Evolutionary conservation across 2,888 invertebrate genomes (phyloP), one percentile per base, ranked within the genome.

Genomic region (Spialia ferax): DNA sequence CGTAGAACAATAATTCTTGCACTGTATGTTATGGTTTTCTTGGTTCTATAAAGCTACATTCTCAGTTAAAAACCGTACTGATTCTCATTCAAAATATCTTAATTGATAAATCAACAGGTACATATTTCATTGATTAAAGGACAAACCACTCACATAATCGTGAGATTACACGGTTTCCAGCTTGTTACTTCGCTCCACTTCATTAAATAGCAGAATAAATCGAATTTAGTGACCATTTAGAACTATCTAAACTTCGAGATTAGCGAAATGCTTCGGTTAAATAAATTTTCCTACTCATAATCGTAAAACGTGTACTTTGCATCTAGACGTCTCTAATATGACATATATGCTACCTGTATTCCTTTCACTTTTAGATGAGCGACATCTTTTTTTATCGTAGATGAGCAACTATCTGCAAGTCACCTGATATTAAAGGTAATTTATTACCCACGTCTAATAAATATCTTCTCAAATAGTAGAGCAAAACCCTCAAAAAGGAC

Each of bases 61-160:
- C n/a, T n/a, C n/a, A n/a, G n/a, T n/a, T n/a, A n/a, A n/a, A n/a
- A n/a, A n/a, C n/a, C n/a, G n/a, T n/a, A n/a, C n/a, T n/a, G n/a
- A n/a, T n/a, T n/a, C n/a, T n/a, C n/a, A 59, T 59, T 65, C 65
- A 59, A 38, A 57, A 29, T 22, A 56, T 10, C 57, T 13, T 59
- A 65, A 65, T 64, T 57, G 50, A 59, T 65, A 65, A 50, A 65
- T 65, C 50, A 50, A 18, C 50, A 38, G 48, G 65, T 65, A 59
- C 38, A 65, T 65, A 65, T 59, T 59, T 65, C 65, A 65, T 65
- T 59, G 65, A 65, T 65, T 65, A 50, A 22, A 57, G 48, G 48
- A 42, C 13, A 23, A 48, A 50, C 65, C 35, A 15, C 35, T 65
- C 11, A 7, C 35, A 38, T 4, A 50, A 59, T 38, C 50, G 52